Evolutionary conservation across 2,888 invertebrate genomes (phyloP).

Genomic region (Chirona hameri): DNA sequence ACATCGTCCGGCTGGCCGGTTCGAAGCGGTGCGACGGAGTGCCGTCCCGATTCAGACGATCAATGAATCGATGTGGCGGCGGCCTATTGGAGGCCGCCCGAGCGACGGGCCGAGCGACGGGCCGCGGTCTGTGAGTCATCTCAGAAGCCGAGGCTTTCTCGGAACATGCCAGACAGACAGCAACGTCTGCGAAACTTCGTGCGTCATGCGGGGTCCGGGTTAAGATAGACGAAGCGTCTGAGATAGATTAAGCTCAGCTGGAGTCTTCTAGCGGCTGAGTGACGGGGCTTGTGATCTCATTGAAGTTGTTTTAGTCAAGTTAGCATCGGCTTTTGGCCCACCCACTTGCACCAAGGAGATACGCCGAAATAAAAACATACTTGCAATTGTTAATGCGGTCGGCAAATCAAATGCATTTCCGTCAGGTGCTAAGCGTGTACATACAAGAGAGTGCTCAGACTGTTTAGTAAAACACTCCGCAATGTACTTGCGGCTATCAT

Average conservation of each 20-base stretch:
- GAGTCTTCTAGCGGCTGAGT: too few species aligned
- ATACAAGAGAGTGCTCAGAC: too few species aligned
- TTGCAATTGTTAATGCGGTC: too few species aligned
- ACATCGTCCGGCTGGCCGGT: neutral
- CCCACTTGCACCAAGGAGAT: too few species aligned
- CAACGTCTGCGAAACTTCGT: neutral
- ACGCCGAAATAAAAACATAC: too few species aligned
- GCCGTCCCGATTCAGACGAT: neutral
- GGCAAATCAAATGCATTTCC: too few species aligned
- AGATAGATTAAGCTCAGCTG: neutral
- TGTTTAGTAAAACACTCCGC: too few species aligned
- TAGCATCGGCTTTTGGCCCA: too few species aligned
- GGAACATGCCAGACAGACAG: neutral
- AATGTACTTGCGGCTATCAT: too few species aligned
- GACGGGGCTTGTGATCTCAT: too few species aligned
- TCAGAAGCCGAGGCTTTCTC: neutral
- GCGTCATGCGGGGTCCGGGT: neutral
- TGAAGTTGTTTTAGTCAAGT: too few species aligned
- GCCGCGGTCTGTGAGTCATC: constrained; percentile 38
- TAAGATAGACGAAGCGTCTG: neutral
- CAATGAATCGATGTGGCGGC: neutral
- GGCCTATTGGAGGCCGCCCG: neutral
- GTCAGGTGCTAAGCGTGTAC: too few species aligned
- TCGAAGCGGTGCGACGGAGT: neutral
- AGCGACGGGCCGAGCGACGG: neutral